Conservation (phyloP, 2,113 vertebrate species). For the Phocoena sinus region DNA sequence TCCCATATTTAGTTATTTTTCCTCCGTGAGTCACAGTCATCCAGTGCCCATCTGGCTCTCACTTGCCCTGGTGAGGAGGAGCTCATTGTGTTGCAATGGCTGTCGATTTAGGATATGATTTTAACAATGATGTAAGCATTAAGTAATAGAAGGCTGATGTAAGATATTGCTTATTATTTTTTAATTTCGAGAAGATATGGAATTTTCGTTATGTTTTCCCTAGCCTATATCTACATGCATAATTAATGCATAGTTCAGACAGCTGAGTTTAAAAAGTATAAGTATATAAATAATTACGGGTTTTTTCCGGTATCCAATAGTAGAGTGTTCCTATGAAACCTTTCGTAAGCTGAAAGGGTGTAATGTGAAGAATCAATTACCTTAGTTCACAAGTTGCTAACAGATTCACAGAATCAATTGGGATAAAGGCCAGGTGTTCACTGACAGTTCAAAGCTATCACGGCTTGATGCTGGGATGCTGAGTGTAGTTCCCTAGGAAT, state of each 20-base stretch:
- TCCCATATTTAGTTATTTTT: background rate
- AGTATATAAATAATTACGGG: background rate
- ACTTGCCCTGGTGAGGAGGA: background rate
- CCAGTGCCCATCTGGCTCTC: background rate
- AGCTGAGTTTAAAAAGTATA: background rate
- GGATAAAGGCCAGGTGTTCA: background rate
- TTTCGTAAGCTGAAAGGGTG: background rate
- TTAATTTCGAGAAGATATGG: background rate
- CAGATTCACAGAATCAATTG: background rate
- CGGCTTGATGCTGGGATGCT: background rate
- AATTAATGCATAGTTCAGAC: background rate
- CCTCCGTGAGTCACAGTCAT: background rate
- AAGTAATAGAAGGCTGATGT: background rate
- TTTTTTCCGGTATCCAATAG: background rate
- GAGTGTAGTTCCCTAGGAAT: background rate
- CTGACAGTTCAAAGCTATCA: background rate
- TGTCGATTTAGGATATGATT: constrained; percentile 67
- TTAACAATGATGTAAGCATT: background rate
- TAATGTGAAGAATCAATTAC: background rate
- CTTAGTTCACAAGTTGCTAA: background rate
- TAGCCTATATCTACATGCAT: background rate
- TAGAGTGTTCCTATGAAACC: background rate
- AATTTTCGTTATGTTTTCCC: background rate
- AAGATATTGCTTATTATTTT: background rate
- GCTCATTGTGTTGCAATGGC: constrained; percentile 88